Conservation (phyloP, 2,797 vertebrate genomes). For the Falco peregrinus region DNA sequence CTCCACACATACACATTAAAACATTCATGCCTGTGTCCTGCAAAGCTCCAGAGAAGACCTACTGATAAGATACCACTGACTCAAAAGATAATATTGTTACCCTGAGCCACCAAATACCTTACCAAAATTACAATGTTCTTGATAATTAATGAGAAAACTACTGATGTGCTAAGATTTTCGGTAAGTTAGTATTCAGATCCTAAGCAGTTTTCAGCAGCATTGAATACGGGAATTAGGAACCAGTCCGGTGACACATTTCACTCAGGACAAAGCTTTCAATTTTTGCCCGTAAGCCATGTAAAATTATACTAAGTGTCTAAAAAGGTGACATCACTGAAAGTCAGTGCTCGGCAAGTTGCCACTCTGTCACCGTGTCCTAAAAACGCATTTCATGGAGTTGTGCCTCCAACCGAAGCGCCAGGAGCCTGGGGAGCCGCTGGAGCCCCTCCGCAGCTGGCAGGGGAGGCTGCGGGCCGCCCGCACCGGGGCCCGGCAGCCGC, state of each 20-base stretch:
- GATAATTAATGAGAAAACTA: background rate
- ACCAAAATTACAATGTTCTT: background rate
- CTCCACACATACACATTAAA: background rate
- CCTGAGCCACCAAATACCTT: background rate
- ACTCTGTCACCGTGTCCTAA: background rate
- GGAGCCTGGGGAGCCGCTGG: too few relatives aligned
- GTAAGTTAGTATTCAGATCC: background rate
- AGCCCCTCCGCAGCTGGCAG: too few relatives aligned
- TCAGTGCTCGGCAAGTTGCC: fast-evolving
- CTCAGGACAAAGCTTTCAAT: background rate
- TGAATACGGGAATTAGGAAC: background rate
- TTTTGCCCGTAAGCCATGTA: too few relatives aligned
- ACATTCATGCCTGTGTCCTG: background rate
- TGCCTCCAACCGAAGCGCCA: background rate
- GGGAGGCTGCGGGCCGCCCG: too few relatives aligned
- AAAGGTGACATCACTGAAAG: fast-evolving
- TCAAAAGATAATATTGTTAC: background rate
- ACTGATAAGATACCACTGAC: background rate
- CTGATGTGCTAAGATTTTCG: background rate
- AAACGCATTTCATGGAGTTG: background rate
- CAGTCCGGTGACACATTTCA: background rate
- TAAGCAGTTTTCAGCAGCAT: background rate
- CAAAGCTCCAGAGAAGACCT: background rate
- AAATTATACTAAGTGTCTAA: background rate
- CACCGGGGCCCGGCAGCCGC: too few relatives aligned